Percentiles rank a stretch among this genome's conserved stretches.
Conservation (phyloP, 1,140 invertebrate species). For the Campoletis sonorensis region DNA sequence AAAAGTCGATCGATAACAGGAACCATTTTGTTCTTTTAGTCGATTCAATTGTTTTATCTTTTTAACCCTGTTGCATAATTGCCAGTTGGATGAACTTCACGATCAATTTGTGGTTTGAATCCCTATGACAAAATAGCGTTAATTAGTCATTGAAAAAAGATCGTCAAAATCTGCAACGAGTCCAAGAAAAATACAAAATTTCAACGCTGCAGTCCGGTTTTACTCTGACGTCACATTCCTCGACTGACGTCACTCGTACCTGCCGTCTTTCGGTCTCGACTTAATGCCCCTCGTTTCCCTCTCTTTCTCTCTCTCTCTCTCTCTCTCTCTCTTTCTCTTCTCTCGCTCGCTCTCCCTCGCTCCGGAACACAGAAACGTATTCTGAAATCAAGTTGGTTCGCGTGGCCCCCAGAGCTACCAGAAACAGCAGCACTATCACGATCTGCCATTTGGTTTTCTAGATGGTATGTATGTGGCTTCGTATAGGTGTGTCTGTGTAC, state of each 20-base stretch:
- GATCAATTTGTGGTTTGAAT: too few species aligned
- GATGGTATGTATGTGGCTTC: neutral
- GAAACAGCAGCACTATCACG: constrained; percentile 25
- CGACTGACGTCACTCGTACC: constrained; percentile 44
- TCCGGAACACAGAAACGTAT: neutral
- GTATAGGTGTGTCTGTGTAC: neutral
- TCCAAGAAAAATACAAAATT: neutral
- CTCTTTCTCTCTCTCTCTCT: neutral
- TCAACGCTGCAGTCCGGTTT: constrained; percentile 39
- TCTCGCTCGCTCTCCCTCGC: neutral
- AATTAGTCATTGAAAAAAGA: neutral
- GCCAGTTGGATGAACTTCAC: too few species aligned
- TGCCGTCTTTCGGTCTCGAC: constrained; percentile 22
- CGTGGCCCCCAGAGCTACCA: constrained; percentile 16
- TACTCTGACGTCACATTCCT: constrained; percentile 45
- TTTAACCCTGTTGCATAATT: too few species aligned
- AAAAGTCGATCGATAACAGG: neutral
- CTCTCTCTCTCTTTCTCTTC: neutral
- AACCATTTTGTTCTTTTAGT: neutral
- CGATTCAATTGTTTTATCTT: too few species aligned
- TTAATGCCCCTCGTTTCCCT: neutral
- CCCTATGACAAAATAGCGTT: neutral
- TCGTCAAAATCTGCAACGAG: neutral
- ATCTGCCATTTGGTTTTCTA: constrained; percentile 20
- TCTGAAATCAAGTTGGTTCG: constrained; percentile 25